Conservation (phyloP, 1,140 invertebrate genomes). For the Meloidogyne floridensis region DNA sequence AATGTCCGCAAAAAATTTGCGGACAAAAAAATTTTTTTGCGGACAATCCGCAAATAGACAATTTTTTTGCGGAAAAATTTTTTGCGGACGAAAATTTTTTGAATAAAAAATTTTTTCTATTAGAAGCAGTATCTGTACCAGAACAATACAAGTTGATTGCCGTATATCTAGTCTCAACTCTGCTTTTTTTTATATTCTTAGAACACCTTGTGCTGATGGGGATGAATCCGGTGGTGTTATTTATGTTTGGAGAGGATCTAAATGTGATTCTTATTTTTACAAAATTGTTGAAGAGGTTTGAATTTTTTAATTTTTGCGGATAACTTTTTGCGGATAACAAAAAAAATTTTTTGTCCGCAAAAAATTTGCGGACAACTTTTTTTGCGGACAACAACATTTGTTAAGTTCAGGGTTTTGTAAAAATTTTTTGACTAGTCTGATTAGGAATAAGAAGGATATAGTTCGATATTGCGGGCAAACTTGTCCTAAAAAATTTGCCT, state of each 20-base stretch:
- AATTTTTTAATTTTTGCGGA: slow-evolving; percentile 71
- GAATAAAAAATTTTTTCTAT: slow-evolving; percentile 70
- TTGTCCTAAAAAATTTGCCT: no score
- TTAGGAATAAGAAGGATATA: no score
- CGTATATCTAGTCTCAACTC: slow-evolving; percentile 67
- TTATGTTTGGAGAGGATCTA: slow-evolving; percentile 94
- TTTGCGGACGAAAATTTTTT: no score
- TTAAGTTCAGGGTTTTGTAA: no score
- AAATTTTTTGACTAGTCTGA: no score
- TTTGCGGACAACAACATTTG: no score
- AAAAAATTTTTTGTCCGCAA: no score
- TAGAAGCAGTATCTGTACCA: neutral
- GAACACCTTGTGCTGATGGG: slow-evolving; percentile 68
- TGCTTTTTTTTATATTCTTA: slow-evolving; percentile 67
- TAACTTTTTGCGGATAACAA: neutral
- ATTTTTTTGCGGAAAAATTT: no score
- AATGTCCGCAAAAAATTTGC: no score
- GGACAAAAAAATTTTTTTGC: no score
- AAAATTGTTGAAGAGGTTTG: slow-evolving; percentile 78
- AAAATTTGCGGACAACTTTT: neutral
- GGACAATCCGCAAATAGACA: no score
- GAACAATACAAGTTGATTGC: slow-evolving; percentile 70
- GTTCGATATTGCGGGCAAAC: no score
- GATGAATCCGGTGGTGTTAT: slow-evolving; percentile 89
- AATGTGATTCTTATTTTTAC: slow-evolving; percentile 83